Evolutionary conservation across 2,888 invertebrate species (phyloP), one percentile per base, ranked within the genome.

Genomic region (Drosophila mimetica): DNA sequence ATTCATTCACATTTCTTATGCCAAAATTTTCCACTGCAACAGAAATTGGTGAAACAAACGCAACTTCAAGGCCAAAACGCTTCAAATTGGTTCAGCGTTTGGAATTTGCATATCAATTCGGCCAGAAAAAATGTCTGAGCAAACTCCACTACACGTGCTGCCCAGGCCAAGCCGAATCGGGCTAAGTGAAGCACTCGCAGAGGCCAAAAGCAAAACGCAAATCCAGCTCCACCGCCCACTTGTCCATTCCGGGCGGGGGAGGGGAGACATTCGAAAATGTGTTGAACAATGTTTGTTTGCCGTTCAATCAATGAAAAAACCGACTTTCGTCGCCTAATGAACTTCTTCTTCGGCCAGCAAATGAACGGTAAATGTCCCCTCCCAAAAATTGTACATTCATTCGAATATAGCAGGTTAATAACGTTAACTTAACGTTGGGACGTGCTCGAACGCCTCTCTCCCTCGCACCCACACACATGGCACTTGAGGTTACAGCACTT

Each of bases 1-100:
- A 25, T 25, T 9, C 34, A 48, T 34, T 25, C 42, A 34, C 44
- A 55, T 73, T 69, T 50, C 51, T 16, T 55, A 69, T 74, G 58
- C 70, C 61, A 67, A 75, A 72, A 70, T 77, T 70, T 73, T 69
- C 46, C 61, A 60, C 61, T 52, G 28, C 60, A 71, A 30, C 44
- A n/a, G 20, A 28, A 25, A 30, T 34, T 50, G 39, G 32, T 41
- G 34, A 70, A 44, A 14, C 18, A 60, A 55, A 42, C 59, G 32
- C 34, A 52, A 76, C 85, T 85, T 81, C 88, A 83, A 87, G 88
- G 83, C 83, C 83, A 85, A 82, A 77, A 22, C 71, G 69, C 74
- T 87, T 87, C 53, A 70, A 86, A 83, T 86, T 83, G 74, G 73
- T 77, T 72, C 77, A 79, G 61, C 64, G 53, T 46, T 59, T 59